Evolutionary conservation across 2,888 invertebrate genomes (phyloP).

Genomic region (Leptogaster cylindrica): DNA sequence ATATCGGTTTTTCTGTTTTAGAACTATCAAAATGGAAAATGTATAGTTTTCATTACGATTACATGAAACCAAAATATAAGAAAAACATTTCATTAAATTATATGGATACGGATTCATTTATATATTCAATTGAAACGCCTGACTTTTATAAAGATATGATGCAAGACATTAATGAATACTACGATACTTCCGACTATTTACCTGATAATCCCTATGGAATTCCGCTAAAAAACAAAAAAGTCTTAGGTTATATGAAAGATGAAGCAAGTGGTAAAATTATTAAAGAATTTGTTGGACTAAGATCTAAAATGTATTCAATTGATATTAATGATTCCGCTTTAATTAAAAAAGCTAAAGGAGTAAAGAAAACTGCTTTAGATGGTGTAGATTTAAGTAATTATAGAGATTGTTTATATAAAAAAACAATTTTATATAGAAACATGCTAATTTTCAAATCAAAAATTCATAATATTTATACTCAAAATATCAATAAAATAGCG

Average conservation of each 20-base stretch:
- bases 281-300: conserved; percentile 43
- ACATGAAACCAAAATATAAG: conserved; percentile 38
- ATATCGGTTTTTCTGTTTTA: conserved; percentile 21
- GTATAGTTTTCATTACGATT: conserved; percentile 47
- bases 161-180: conserved; percentile 45
- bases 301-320: conserved; percentile 43
- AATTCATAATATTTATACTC: conserved; percentile 39
- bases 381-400: conserved; percentile 4
- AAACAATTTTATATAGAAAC: conserved; percentile 13
- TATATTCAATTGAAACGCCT: conserved; percentile 40
- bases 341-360: conserved; percentile 39
- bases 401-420: conserved; percentile 32
- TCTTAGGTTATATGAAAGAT: conserved; percentile 47
- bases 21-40: conserved; percentile 46
- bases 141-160: conserved; percentile 46
- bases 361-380: conserved; percentile 5
- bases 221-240: conserved; percentile 47
- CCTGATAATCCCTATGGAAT: conserved; percentile 47
- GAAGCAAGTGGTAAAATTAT: conserved; percentile 40
- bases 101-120: conserved; percentile 42
- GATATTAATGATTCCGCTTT: neutral
- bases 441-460: conserved; percentile 31
- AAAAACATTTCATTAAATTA: conserved; percentile 11
- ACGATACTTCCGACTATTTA: conserved; percentile 54
- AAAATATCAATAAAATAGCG: conserved; percentile 27